Evolutionary conservation across 2,888 invertebrate genomes (phyloP).

Genomic region (Xanthorhoe spadicearia): DNA sequence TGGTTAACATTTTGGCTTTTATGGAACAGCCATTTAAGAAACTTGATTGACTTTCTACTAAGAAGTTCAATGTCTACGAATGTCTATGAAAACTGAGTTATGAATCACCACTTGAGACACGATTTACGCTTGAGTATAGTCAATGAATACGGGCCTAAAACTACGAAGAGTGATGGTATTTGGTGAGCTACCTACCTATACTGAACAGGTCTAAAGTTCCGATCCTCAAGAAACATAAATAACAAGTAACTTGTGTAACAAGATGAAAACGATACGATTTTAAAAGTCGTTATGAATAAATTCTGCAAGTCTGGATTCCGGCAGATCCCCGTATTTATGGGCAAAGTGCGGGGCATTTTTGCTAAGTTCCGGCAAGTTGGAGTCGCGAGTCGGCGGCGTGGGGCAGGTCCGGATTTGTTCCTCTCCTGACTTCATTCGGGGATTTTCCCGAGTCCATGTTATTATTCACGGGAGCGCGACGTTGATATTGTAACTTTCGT

Average conservation of each 20-base stretch:
- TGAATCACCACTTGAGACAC: no score
- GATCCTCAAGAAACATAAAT: slow-evolving; percentile 34
- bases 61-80: no score
- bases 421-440: slow-evolving; percentile 42
- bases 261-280: slow-evolving; percentile 49
- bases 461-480: slow-evolving; percentile 51
- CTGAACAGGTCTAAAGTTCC: slow-evolving; percentile 10
- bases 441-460: slow-evolving; percentile 42
- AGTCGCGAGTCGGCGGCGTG: slow-evolving; percentile 42
- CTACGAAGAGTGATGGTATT: background rate
- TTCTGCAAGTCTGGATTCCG: slow-evolving; percentile 43
- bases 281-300: slow-evolving; percentile 54
- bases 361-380: slow-evolving; percentile 46
- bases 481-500: slow-evolving; percentile 56
- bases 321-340: slow-evolving; percentile 61
- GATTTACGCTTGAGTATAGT: no score
- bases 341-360: slow-evolving; percentile 55
- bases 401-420: slow-evolving; percentile 57
- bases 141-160: no score
- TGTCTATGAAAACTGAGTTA: no score
- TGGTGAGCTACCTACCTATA: background rate
- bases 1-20: no score
- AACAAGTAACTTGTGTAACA: slow-evolving; percentile 42
- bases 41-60: no score
- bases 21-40: no score